Conservation (phyloP, 2,888 invertebrate genomes). For the Oegoconia quadripuncta region DNA sequence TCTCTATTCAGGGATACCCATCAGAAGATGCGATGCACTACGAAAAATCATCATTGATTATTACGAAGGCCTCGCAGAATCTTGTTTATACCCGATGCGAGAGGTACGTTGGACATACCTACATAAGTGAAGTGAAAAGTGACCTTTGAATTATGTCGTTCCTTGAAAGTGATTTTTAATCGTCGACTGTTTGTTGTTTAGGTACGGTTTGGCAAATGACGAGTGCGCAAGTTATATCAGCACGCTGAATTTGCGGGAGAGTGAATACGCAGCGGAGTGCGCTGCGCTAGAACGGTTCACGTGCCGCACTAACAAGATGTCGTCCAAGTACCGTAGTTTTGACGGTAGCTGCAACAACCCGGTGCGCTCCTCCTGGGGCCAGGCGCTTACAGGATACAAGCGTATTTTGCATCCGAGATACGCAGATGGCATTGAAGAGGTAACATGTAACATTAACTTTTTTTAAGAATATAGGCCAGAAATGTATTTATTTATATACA, state of each 20-base stretch:
- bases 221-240: constrained; percentile 83
- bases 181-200: constrained; percentile 24
- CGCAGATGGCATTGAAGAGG: constrained; percentile 80
- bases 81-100: constrained; percentile 80
- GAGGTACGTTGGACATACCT: constrained; percentile 60
- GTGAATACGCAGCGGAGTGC: constrained; percentile 78
- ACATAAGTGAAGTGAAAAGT: not conserved
- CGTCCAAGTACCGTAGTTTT: constrained; percentile 79
- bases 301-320: constrained; percentile 56
- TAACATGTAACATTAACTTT: too few relatives aligned
- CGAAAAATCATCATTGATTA: constrained; percentile 80
- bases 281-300: constrained; percentile 62
- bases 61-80: constrained; percentile 81
- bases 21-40: constrained; percentile 79
- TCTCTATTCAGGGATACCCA: constrained; percentile 78
- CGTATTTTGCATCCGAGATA: constrained; percentile 83
- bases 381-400: constrained; percentile 82
- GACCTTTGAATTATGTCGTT: not conserved
- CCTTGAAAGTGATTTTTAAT: not conserved
- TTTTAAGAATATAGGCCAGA: too few relatives aligned
- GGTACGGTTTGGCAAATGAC: constrained; percentile 67
- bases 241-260: constrained; percentile 77
- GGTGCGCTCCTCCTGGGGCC: constrained; percentile 80
- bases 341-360: constrained; percentile 85
- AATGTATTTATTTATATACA: constrained; percentile 24